Percentiles rank a stretch among this genome's conserved stretches.
phyloP scores from a whole-genome alignment of 2,888 invertebrate species.

The Diarsia dahlii region DNA sequence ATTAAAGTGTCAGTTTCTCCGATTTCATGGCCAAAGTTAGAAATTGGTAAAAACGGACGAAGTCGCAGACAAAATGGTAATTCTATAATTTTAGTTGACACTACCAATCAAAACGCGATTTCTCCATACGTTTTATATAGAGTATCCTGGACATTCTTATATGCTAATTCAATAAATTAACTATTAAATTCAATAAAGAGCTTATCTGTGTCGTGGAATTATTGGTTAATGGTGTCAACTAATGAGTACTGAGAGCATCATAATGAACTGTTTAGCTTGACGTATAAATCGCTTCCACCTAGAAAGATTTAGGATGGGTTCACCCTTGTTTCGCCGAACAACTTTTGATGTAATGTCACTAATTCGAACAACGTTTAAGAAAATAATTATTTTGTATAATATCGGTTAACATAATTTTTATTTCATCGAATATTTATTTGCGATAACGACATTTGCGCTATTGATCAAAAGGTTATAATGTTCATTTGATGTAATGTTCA shows the following conservation, averaged over 20 bases:
- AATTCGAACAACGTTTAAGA: no score
- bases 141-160: neutral
- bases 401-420: no score
- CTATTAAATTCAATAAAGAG: neutral
- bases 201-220: no score
- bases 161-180: neutral
- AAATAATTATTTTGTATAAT: no score
- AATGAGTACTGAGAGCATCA: neutral
- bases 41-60: neutral
- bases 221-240: conserved; percentile 1
- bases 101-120: neutral
- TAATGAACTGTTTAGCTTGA: conserved; percentile 3
- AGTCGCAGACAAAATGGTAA: neutral
- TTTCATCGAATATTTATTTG: no score
- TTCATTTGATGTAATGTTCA: no score
- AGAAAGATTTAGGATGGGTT: no score
- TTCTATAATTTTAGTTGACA: neutral
- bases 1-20: neutral
- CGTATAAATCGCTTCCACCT: neutral
- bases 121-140: neutral
- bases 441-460: no score
- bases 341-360: no score
- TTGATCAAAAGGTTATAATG: no score
- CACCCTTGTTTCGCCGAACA: no score
- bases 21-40: neutral